Evolutionary conservation across 1,140 invertebrate genomes (phyloP), one percentile per base, ranked within the genome.

Genomic region (Drosophila aff.): DNA sequence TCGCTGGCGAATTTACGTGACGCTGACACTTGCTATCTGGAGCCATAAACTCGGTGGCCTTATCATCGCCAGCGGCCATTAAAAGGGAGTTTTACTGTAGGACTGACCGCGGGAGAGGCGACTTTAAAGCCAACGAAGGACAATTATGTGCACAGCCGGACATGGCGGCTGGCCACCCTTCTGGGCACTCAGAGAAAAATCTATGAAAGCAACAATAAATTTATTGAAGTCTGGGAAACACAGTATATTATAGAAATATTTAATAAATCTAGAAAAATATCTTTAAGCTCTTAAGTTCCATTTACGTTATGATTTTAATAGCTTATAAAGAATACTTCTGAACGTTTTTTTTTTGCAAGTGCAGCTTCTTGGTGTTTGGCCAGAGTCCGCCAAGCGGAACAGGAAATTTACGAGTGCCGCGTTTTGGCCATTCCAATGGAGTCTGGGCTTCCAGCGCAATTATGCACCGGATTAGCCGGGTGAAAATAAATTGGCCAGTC

Each of bases 21-120:
- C 71, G 43, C 71, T 89, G 84, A 89, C 84, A 84, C 85, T 89
- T 89, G 84, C 75, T 89, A 89, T 89, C 78, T 89, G 63, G 63
- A 90, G 81, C 85, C 81, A 89, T 89, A 89, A 89, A 89, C 81
- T 89, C 62, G 69, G 15, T 21, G 68, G 81, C 40, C 85, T 90
- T 90, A 90, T 90, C 79, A 79, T 79, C 61, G 68, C 59, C 50
- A 72, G 16, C 28, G 53, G 79, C 64, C 71, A 80, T 90, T 90
- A 90, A 90, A 90, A 76, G 72, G 69, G 62, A 76, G 79, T 90
- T 90, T 90, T 90, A 90, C 67, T 90, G 67, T 69, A 60, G 64
- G 41, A 36, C 65, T 65, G 49, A 40, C 53, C 53, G 53, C 52
- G 33, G 33, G 4, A 55, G 67, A 41, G 63, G 62, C 67, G 43